Evolutionary conservation across 2,797 vertebrate species (phyloP).

Genomic region (Dicrostonyx torquatus): DNA sequence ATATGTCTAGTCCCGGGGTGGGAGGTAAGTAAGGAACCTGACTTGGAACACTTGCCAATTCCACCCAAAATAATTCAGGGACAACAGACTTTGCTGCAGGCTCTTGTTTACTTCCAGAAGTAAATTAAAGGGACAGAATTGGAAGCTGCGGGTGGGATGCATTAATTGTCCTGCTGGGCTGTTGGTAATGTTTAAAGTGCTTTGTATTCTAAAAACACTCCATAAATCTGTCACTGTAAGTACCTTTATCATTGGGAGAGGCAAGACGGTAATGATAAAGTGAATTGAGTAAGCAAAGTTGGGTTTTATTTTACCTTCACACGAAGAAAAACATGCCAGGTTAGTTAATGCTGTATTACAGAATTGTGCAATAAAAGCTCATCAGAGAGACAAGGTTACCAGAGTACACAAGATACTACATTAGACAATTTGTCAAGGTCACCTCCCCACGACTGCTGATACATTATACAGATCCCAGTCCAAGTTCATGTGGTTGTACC

Average conservation of each 20-base stretch:
- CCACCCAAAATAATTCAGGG: background rate
- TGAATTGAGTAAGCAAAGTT: conserved; percentile 28
- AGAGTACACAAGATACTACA: background rate
- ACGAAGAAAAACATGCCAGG: conserved; percentile 31
- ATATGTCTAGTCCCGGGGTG: background rate
- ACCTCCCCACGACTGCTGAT: background rate
- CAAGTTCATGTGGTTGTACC: background rate
- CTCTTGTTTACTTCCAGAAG: conserved; percentile 46
- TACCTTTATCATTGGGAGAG: conserved; percentile 17
- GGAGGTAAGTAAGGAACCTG: background rate
- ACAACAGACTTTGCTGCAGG: background rate
- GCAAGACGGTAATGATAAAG: conserved; percentile 46
- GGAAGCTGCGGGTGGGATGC: conserved; percentile 55
- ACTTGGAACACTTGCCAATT: conserved; percentile 34
- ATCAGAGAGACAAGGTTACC: background rate
- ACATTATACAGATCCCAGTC: background rate
- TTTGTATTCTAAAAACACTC: conserved; percentile 52
- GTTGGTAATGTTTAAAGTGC: conserved; percentile 40
- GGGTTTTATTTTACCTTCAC: conserved; percentile 26
- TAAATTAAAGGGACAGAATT: conserved; percentile 37
- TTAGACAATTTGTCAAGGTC: background rate
- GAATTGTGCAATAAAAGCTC: background rate
- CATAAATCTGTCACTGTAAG: conserved; percentile 63
- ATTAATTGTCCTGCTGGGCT: conserved; percentile 50
- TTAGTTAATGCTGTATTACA: conserved; percentile 8